phyloP scores from a whole-genome alignment of 1,140 invertebrate genomes.

The Drosophila insularis region DNA sequence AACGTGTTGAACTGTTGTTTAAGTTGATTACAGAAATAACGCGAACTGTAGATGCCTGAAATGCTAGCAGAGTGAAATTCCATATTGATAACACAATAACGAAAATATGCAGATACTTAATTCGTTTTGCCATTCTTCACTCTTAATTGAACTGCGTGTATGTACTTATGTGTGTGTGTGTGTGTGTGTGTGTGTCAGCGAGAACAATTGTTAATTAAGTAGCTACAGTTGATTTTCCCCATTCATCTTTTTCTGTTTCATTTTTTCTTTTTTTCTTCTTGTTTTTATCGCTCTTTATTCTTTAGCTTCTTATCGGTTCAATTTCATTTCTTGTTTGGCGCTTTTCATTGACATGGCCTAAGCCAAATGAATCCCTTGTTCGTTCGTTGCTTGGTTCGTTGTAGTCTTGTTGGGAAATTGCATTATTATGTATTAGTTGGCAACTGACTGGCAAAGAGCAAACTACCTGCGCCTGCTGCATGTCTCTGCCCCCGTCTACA shows the following conservation, averaged over 20 bases:
- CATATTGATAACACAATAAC: no score
- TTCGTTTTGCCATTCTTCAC: no score
- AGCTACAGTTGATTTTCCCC: neutral
- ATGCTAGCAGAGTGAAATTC: neutral
- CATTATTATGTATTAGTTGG: constrained; percentile 72
- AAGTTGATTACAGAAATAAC: constrained; percentile 1
- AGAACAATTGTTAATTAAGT: constrained; percentile 7
- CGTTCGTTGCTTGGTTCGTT: constrained; percentile 31
- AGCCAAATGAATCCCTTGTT: constrained; percentile 70
- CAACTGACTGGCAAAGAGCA: neutral
- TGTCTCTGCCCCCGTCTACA: constrained; percentile 15
- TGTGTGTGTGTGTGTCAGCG: neutral
- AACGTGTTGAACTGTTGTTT: constrained; percentile 4
- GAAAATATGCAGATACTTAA: no score
- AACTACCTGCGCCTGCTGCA: constrained; percentile 33
- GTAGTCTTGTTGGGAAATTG: constrained; percentile 64
- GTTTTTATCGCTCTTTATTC: neutral
- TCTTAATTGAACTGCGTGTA: no score
- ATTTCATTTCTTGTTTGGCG: constrained; percentile 28
- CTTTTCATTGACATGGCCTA: constrained; percentile 34
- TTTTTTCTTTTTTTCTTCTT: neutral
- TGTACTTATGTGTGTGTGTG: no score
- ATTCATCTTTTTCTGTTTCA: neutral
- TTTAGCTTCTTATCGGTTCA: neutral
- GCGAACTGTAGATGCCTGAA: neutral